Evolutionary conservation across 2,888 invertebrate species (phyloP).

Genomic region (Psococerastis gibbosa): DNA sequence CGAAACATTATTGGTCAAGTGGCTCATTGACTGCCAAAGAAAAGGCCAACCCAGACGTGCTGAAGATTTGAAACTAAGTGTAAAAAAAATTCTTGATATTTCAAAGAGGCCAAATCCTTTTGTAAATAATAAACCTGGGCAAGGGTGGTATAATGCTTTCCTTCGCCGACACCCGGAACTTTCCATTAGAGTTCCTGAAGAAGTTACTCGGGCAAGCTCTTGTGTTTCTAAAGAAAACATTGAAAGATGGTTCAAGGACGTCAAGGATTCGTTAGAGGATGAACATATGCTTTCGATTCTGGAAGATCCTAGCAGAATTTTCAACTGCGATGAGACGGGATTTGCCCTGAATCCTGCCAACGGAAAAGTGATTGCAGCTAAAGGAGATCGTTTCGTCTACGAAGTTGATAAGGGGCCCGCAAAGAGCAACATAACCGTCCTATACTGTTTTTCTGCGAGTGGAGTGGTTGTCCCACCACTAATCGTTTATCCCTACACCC

Average conservation of each 20-base stretch:
- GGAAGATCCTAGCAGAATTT: slow-evolving; percentile 21
- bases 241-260: slow-evolving; percentile 20
- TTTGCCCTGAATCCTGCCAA: neutral
- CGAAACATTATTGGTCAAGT: slow-evolving; percentile 20
- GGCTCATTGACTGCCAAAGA: slow-evolving; percentile 19
- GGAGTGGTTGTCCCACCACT: slow-evolving; percentile 19
- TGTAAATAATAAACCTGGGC: slow-evolving; percentile 20
- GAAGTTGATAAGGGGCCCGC: slow-evolving; percentile 6
- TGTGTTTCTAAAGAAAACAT: slow-evolving; percentile 21
- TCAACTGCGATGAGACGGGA: slow-evolving; percentile 10
- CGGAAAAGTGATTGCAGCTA: neutral
- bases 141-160: slow-evolving; percentile 21
- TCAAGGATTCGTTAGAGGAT: slow-evolving; percentile 19
- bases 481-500: slow-evolving; percentile 20
- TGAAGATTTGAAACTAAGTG: slow-evolving; percentile 18
- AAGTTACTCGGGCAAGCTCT: slow-evolving; percentile 21
- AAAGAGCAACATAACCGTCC: slow-evolving; percentile 17
- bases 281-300: slow-evolving; percentile 19
- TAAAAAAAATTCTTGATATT: slow-evolving; percentile 16
- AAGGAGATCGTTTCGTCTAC: slow-evolving; percentile 4
- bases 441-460: slow-evolving; percentile 16
- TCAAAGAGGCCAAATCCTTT: slow-evolving; percentile 19
- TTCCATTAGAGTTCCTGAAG: slow-evolving; percentile 19
- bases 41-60: slow-evolving; percentile 21
- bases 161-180: slow-evolving; percentile 20